Base-by-base conservation (phyloP, 2,888 invertebrate species). In the Heliconius erato region DNA sequence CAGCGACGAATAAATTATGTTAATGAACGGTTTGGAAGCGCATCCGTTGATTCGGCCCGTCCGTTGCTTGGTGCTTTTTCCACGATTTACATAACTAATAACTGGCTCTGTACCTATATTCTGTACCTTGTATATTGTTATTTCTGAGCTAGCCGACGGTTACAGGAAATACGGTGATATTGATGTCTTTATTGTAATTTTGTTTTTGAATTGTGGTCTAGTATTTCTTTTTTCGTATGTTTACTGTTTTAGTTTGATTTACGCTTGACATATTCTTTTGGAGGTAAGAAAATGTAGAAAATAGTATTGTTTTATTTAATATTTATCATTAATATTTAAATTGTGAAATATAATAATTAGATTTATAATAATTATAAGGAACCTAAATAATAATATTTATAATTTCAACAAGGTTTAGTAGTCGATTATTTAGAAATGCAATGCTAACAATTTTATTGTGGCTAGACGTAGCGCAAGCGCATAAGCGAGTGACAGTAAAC, bases 1-100 rank as follows among this genome's bases (percentile, higher is more conserved):
- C 95, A 94, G 94, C 90, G 89, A 88, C 92, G 94, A 94, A 95
- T 95, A 95, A 94, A 95, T 96, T 95, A 95, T 95, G 95, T 86
- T 95, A 96, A 95, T 94, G 94, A 94, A 93, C 91, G 91, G 91
- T 94, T 94, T 92, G 91, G 91, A 93, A 94, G 95, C 93, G 94
- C 94, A 94, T 94, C 93, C 91, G 92, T 91, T 92, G 92, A 94
- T 94, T 92, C 91, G 87, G 86, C 88, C 92, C 93, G 94, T 94
- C 92, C 93, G 94, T 94, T 91, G 92, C 90, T 89, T 85, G 85
- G 81, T 82, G 87, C 89, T 90, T 92, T 92, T 92, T 92, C 91
- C 90, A 87, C 88, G 88, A 94, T 95, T 94, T 93, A 91, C 94
- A 93, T 95, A 84, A 71, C 82, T 85, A 94, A 94, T 93, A 93